Conservation (phyloP, 1,140 invertebrate species). For the Neodiprion pinetum region DNA sequence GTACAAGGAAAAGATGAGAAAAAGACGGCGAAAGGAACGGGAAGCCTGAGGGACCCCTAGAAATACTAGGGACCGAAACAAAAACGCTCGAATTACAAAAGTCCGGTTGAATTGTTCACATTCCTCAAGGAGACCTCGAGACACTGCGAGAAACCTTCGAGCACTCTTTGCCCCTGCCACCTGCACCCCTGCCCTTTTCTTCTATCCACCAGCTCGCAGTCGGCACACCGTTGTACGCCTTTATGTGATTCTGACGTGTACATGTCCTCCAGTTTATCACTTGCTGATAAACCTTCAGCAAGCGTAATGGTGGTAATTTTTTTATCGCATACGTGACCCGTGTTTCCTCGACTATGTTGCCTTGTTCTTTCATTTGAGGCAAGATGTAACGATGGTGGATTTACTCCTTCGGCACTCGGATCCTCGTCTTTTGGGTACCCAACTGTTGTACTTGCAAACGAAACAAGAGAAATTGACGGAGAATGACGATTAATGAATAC, state of each 20-base stretch:
- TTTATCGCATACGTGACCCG: too few species aligned
- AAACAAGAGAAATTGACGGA: too few species aligned
- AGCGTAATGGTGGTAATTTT: neutral
- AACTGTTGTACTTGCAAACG: too few species aligned
- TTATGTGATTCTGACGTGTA: neutral
- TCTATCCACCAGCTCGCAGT: too few species aligned
- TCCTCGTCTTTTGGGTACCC: too few species aligned
- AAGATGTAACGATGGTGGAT: too few species aligned
- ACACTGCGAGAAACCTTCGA: neutral
- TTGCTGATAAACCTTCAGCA: neutral
- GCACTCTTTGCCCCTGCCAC: neutral
- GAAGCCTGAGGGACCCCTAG: neutral
- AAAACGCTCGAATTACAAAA: conserved; percentile 3
- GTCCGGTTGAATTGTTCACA: neutral
- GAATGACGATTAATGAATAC: neutral
- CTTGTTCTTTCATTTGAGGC: too few species aligned
- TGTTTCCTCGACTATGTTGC: too few species aligned
- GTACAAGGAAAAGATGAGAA: neutral
- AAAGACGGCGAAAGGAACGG: neutral
- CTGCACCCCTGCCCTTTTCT: neutral
- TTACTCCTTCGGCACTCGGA: too few species aligned
- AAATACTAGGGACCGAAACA: conserved; percentile 1
- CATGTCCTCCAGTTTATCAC: neutral
- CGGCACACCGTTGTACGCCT: neutral
- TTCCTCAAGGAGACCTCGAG: neutral